Conservation (phyloP, 2,797 vertebrate species). For the Acrocephalus scirpaceus region DNA sequence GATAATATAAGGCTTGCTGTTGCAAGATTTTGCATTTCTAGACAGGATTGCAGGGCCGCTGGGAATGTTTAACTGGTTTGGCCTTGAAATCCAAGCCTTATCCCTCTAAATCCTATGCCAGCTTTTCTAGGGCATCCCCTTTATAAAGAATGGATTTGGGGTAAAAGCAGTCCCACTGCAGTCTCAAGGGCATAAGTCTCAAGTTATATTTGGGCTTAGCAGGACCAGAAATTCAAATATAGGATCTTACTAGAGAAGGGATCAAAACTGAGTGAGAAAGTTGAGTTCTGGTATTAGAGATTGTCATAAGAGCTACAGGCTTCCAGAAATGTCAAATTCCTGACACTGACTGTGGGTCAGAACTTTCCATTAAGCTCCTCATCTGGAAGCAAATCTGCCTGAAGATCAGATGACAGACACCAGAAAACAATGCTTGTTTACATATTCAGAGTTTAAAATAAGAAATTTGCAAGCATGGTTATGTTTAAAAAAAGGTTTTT, state of each 20-base stretch:
- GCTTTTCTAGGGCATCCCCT: neutral
- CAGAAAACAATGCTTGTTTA: slow-evolving; percentile 37
- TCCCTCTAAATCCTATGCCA: neutral
- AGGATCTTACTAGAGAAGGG: neutral
- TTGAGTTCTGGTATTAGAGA: neutral
- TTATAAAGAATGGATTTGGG: neutral
- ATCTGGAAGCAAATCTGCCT: slow-evolving; percentile 15
- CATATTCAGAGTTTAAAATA: slow-evolving; percentile 41
- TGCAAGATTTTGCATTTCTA: neutral
- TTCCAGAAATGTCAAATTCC: slow-evolving; percentile 47
- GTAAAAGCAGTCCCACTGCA: neutral
- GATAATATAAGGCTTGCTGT: neutral
- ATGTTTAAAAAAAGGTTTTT: neutral
- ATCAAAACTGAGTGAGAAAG: neutral
- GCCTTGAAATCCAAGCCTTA: neutral
- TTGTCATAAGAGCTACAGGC: neutral
- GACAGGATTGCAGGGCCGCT: neutral
- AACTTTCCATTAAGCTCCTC: slow-evolving; percentile 43
- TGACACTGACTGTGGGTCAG: slow-evolving; percentile 20
- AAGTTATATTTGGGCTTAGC: neutral
- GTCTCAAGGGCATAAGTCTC: neutral
- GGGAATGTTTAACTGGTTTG: neutral
- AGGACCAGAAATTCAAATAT: neutral
- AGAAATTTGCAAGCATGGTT: neutral
- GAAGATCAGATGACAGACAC: slow-evolving; percentile 30